Evolutionary conservation across 2,888 invertebrate species (phyloP).

Genomic region (Morpho achilles): DNA sequence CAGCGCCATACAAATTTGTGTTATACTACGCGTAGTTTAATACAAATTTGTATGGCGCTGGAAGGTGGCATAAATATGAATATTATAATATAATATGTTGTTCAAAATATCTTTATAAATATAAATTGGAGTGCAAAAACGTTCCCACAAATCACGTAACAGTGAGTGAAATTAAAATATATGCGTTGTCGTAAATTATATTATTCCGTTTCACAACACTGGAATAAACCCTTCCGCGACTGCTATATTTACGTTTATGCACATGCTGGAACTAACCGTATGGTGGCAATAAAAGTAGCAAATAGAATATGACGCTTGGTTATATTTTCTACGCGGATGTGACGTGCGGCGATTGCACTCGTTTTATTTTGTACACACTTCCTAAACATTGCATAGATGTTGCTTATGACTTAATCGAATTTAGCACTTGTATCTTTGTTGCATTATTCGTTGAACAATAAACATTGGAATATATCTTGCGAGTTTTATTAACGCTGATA

Average conservation of each 20-base stretch:
- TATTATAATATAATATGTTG: too few species aligned
- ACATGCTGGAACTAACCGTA: slow-evolving; percentile 25
- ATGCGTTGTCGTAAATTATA: neutral
- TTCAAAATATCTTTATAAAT: too few species aligned
- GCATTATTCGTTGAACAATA: neutral
- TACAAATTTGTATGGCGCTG: too few species aligned
- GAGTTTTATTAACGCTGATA: neutral
- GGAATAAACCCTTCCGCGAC: slow-evolving; percentile 41
- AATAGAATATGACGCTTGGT: slow-evolving; percentile 23
- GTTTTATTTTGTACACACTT: slow-evolving; percentile 16
- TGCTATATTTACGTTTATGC: slow-evolving; percentile 22
- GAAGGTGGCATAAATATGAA: too few species aligned
- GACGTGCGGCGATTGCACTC: slow-evolving; percentile 18
- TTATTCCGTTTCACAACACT: slow-evolving; percentile 25
- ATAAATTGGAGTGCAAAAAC: too few species aligned
- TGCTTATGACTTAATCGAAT: neutral
- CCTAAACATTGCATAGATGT: too few species aligned
- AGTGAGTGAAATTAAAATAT: too few species aligned
- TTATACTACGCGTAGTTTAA: too few species aligned
- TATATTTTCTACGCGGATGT: slow-evolving; percentile 22
- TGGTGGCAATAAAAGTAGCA: slow-evolving; percentile 28
- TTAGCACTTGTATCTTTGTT: neutral
- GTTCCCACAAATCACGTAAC: too few species aligned
- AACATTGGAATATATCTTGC: neutral
- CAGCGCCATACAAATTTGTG: too few species aligned